Base-by-base conservation (phyloP, 1,140 invertebrate genomes). In the Reticulitermes speratus region DNA sequence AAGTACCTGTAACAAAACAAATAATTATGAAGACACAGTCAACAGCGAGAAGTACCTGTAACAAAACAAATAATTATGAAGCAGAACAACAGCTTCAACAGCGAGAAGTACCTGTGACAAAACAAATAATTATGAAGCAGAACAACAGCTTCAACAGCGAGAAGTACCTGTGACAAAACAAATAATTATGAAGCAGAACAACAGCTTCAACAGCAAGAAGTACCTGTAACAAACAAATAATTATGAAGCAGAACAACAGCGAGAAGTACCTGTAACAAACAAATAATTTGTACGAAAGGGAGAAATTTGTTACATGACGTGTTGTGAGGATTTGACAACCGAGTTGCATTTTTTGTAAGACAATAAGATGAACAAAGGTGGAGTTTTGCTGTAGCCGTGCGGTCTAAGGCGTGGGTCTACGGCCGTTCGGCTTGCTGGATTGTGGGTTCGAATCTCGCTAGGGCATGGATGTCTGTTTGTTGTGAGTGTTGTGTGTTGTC, bases 101-200 rank as follows among this genome's bases (percentile, higher is more conserved):
- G 21, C 9, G 82, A 45, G 14, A 83, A 83, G 25, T 83, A 83
- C 45, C 82, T 97, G 38, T 75, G 30, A 59, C 55, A 59, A 14
- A 59, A 59, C 2, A 59, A 59, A n/a, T n/a, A 5, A 98, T 88
- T 0, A 94, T 85, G 65, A 97, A 92, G n/a, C 84, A 85, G 19
- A 48, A 85, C 7, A 85, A 23, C 23, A 85, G 1, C 84, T 48
- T 65, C 52, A 65, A 55, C 84, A 86, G 21, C 9, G 82, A 45
- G 14, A 83, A 83, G 25, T 83, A 83, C 45, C 82, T 97, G 38
- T 75, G 30, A 59, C 55, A 59, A 14, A 59, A 59, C 2, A 59
- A 59, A n/a, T n/a, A 5, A 98, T 88, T 0, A 94, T 85, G 65
- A 97, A 92, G n/a, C 84, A 85, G 19, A 48, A 85, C 7, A 85